Evolutionary conservation across 1,140 invertebrate species (phyloP).

Genomic region (Homalodisca vitripennis): DNA sequence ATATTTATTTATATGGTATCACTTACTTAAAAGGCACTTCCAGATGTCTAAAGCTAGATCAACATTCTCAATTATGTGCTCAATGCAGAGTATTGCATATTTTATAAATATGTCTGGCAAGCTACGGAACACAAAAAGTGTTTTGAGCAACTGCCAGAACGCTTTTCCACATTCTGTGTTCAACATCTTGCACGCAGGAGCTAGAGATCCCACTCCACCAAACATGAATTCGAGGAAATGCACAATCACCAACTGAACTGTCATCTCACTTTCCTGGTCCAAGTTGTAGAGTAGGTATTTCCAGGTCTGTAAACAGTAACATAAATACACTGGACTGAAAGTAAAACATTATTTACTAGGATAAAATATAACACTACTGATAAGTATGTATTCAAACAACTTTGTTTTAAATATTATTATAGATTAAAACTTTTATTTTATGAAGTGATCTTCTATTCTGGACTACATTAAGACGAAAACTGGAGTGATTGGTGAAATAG

Average conservation of each 20-base stretch:
- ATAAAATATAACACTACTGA: too few relatives aligned
- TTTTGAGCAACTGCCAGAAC: background rate
- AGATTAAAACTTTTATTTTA: too few relatives aligned
- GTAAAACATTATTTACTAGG: too few relatives aligned
- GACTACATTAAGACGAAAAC: too few relatives aligned
- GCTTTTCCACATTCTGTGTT: background rate
- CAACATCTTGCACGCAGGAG: background rate
- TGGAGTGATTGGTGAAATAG: too few relatives aligned
- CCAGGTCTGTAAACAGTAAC: constrained; percentile 11
- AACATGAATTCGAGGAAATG: constrained; percentile 20
- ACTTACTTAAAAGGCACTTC: background rate
- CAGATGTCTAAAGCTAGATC: background rate
- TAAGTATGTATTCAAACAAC: too few relatives aligned
- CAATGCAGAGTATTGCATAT: background rate
- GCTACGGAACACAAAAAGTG: background rate
- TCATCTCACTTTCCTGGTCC: constrained; percentile 1
- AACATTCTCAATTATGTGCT: background rate
- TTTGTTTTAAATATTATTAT: too few relatives aligned
- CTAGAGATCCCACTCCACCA: background rate
- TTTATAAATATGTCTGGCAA: background rate
- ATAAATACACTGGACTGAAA: constrained; percentile 4
- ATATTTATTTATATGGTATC: too few relatives aligned
- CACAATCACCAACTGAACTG: background rate
- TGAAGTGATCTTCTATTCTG: too few relatives aligned
- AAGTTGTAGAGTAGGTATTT: constrained; percentile 11